These are phyloP conservation scores for Myrmecobius fasciatus DNA, from an alignment of 2,113 vertebrate genomes.

Conservation along the genomic window DNA sequence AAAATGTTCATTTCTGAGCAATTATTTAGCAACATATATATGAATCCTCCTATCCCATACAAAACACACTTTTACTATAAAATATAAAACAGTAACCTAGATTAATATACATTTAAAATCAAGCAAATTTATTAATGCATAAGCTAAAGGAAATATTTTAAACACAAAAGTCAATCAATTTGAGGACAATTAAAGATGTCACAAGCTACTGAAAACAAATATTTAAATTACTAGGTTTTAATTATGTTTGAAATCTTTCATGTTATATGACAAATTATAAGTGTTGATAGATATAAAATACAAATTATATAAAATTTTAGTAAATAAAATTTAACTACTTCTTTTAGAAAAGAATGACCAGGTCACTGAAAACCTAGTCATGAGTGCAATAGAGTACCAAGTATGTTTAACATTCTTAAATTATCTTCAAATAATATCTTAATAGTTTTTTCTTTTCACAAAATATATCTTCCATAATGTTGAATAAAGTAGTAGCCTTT, in stretches of 20 bases:
- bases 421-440: constrained; percentile 73
- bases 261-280: constrained; percentile 26
- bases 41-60: neutral
- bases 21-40: constrained; percentile 40
- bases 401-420: constrained; percentile 67
- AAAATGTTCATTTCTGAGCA: constrained; percentile 24
- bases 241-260: constrained; percentile 44
- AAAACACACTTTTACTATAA: neutral
- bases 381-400: constrained; percentile 50
- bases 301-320: constrained; percentile 45
- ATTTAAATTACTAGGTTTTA: constrained; percentile 62
- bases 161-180: constrained; percentile 44
- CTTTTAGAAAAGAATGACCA: neutral
- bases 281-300: constrained; percentile 38
- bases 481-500: constrained; percentile 46
- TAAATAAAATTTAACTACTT: constrained; percentile 46
- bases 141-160: constrained; percentile 39
- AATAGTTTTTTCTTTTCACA: constrained; percentile 64
- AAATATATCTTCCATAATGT: constrained; percentile 63
- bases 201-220: constrained; percentile 68
- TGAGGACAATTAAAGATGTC: constrained; percentile 50
- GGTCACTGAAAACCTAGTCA: constrained; percentile 29
- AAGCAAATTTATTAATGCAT: neutral
- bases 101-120: neutral
- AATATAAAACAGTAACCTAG: neutral